Evolutionary conservation across 2,113 vertebrate genomes (phyloP).

Genomic region (Tachuris rubrigastra): DNA sequence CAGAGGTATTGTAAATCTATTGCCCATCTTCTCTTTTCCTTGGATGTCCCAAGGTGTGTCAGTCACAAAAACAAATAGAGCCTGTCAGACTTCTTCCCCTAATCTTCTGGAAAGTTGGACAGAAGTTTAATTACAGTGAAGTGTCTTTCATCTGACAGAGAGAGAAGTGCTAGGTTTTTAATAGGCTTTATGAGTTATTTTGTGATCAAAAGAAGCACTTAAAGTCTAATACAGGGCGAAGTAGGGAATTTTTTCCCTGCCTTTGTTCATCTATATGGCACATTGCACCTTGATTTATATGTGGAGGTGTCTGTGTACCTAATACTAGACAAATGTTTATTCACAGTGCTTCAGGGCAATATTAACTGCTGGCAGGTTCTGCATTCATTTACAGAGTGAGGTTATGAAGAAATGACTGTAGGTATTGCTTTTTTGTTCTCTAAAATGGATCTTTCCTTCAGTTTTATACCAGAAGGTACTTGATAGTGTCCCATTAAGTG

Average conservation of each 20-base stretch:
- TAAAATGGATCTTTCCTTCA: background rate
- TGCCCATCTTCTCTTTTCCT: background rate
- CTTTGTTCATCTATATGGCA: conserved; percentile 8
- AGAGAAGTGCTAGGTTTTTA: conserved; percentile 30
- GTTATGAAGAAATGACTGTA: background rate
- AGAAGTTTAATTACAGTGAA: conserved; percentile 42
- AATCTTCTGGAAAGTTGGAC: conserved; percentile 24
- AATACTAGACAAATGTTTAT: conserved; percentile 44
- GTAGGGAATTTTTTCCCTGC: background rate
- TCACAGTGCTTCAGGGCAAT: conserved; percentile 30
- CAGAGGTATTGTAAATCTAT: background rate
- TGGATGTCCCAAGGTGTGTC: background rate
- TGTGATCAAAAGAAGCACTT: conserved; percentile 63
- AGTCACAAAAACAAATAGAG: conserved; percentile 16
- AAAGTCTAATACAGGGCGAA: conserved; percentile 48
- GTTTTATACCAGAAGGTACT: background rate
- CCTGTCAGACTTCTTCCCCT: background rate
- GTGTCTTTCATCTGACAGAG: conserved; percentile 54
- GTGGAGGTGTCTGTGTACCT: background rate
- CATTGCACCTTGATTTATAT: conserved; percentile 32
- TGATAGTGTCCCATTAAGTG: background rate
- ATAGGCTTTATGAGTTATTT: conserved; percentile 54
- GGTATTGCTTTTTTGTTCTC: background rate
- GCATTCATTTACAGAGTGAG: background rate
- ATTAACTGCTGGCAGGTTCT: conserved; percentile 46